These are phyloP conservation scores for Drosophila pseudotalamancana DNA, from an alignment of 2,888 invertebrate species.

Conservation along the genomic window DNA sequence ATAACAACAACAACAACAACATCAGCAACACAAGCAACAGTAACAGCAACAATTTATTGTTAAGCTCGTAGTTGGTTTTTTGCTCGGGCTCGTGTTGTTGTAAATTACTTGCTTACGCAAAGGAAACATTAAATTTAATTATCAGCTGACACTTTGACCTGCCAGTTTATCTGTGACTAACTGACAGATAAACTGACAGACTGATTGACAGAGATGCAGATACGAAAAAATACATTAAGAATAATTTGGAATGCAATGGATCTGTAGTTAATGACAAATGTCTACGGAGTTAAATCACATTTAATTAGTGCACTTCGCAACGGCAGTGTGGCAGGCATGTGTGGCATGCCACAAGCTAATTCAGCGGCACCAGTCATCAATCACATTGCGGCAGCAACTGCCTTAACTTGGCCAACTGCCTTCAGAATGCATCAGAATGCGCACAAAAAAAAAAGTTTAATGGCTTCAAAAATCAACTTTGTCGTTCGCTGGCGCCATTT, in stretches of 20 bases:
- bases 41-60: conserved; percentile 31
- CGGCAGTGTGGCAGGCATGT: conserved; percentile 7
- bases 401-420: conserved; percentile 34
- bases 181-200: conserved; percentile 19
- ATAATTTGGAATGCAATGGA: conserved; percentile 35
- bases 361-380: conserved; percentile 59
- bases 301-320: conserved; percentile 60
- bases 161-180: conserved; percentile 16
- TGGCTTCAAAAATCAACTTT: conserved; percentile 67
- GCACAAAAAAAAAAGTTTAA: conserved; percentile 70
- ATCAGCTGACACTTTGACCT: conserved; percentile 44
- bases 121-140: conserved; percentile 58
- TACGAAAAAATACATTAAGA: not conserved
- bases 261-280: conserved; percentile 48
- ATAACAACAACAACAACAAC: conserved; percentile 32
- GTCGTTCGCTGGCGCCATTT: conserved; percentile 33
- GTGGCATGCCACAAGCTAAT: conserved; percentile 60
- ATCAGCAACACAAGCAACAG: conserved; percentile 25
- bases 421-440: conserved; percentile 39
- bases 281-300: conserved; percentile 45
- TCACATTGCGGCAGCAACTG: conserved; percentile 52
- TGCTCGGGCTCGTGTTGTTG: conserved; percentile 22
- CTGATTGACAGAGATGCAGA: not conserved
- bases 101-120: conserved; percentile 34
- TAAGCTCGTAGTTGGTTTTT: conserved; percentile 51